A percentile compares a stretch with the other conserved stretches of the same genome.
Evolutionary conservation across 2,113 vertebrate genomes (phyloP).

Genomic region (Herpetotheres cachinnans): DNA sequence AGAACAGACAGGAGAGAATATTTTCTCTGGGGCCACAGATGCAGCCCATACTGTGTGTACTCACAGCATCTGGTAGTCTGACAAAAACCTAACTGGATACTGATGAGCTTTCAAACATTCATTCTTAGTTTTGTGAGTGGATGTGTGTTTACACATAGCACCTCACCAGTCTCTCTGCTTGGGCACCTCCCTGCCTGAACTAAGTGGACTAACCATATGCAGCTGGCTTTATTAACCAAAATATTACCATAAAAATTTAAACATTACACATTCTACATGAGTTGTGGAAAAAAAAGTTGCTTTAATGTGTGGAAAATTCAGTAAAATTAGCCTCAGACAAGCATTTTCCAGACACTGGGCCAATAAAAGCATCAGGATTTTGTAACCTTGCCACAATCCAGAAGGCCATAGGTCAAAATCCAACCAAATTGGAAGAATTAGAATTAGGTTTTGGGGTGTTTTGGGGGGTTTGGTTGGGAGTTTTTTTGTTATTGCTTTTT

Average conservation of each 20-base stretch:
- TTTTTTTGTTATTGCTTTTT: background rate
- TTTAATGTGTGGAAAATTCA: background rate
- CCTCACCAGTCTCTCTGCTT: background rate
- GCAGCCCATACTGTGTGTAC: background rate
- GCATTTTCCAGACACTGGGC: background rate
- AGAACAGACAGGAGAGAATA: background rate
- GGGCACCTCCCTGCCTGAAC: background rate
- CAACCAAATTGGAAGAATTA: background rate
- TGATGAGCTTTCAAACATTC: background rate
- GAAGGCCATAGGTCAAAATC: background rate
- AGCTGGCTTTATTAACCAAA: background rate
- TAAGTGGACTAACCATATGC: background rate
- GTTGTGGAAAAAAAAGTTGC: background rate
- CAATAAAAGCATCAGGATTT: background rate
- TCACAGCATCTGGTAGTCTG: background rate
- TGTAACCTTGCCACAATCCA: background rate
- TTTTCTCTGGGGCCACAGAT: background rate
- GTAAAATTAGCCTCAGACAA: background rate
- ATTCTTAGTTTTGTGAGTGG: background rate
- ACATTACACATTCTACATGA: background rate
- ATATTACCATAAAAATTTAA: background rate
- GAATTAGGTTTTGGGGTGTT: background rate
- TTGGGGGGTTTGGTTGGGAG: background rate
- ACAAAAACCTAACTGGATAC: background rate
- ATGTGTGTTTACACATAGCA: background rate